These are phyloP conservation scores for Exocentrus adspersus DNA, from an alignment of 2,888 invertebrate genomes.

Conservation along the genomic window DNA sequence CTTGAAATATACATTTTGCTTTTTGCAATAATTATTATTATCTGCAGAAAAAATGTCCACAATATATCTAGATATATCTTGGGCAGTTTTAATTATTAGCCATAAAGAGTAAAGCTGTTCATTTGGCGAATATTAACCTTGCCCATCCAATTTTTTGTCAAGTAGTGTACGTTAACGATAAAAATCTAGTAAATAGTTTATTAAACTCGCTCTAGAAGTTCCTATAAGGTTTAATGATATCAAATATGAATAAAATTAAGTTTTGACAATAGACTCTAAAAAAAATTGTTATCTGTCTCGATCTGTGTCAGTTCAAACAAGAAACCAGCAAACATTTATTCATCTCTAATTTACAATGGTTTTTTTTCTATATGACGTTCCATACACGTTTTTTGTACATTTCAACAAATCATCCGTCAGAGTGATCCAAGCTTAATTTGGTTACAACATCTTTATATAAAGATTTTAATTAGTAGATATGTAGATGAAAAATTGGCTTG, in stretches of 20 bases:
- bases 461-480: background rate
- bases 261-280: slow-evolving; percentile 18
- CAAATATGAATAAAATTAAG: slow-evolving; percentile 21
- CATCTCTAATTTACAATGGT: slow-evolving; percentile 2
- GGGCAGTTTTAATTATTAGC: too few relatives aligned
- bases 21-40: too few relatives aligned
- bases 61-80: too few relatives aligned
- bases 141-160: too few relatives aligned
- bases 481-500: background rate
- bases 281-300: slow-evolving; percentile 8
- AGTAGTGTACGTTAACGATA: background rate
- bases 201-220: slow-evolving; percentile 9
- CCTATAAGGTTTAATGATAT: slow-evolving; percentile 11
- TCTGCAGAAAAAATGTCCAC: too few relatives aligned
- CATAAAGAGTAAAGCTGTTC: too few relatives aligned
- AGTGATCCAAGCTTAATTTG: background rate
- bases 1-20: too few relatives aligned
- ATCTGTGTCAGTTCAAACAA: slow-evolving; percentile 10
- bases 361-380: background rate
- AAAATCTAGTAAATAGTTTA: slow-evolving; percentile 14
- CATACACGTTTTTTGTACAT: background rate
- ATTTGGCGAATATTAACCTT: too few relatives aligned
- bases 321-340: slow-evolving; percentile 7
- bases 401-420: slow-evolving; percentile 1
- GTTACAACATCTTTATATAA: background rate